Evolutionary conservation across 2,888 invertebrate species (phyloP).

Genomic region (Protophormia terraenovae): DNA sequence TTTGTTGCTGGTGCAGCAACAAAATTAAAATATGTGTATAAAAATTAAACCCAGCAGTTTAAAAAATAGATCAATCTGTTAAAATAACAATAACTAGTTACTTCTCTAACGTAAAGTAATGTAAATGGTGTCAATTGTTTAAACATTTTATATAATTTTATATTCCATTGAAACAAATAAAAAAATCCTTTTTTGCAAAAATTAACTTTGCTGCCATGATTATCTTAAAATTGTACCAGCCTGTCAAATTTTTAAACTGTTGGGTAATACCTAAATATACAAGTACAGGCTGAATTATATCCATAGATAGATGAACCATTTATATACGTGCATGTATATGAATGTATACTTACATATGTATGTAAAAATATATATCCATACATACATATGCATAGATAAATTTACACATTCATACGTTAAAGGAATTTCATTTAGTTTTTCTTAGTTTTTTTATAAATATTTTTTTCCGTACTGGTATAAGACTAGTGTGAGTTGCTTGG

Average conservation of each 20-base stretch:
- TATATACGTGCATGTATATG: neutral
- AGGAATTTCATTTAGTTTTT: constrained; percentile 59
- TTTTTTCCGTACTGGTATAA: neutral
- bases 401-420: neutral
- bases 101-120: no score
- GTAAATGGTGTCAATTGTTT: no score
- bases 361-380: no score
- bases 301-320: neutral
- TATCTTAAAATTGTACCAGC: no score
- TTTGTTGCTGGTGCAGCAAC: constrained; percentile 29
- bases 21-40: constrained; percentile 16
- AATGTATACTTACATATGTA: neutral
- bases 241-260: no score
- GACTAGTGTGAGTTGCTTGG: constrained; percentile 26
- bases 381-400: neutral
- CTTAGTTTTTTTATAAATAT: neutral
- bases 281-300: neutral
- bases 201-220: no score
- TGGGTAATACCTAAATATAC: neutral
- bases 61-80: no score
- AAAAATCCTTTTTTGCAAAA: no score
- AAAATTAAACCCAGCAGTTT: no score
- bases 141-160: no score
- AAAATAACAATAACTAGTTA: no score
- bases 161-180: no score